A percentile compares a stretch with the other conserved stretches of the same genome.
phyloP scores from a whole-genome alignment of 2,113 vertebrate genomes.

The Hylia prasina region DNA sequence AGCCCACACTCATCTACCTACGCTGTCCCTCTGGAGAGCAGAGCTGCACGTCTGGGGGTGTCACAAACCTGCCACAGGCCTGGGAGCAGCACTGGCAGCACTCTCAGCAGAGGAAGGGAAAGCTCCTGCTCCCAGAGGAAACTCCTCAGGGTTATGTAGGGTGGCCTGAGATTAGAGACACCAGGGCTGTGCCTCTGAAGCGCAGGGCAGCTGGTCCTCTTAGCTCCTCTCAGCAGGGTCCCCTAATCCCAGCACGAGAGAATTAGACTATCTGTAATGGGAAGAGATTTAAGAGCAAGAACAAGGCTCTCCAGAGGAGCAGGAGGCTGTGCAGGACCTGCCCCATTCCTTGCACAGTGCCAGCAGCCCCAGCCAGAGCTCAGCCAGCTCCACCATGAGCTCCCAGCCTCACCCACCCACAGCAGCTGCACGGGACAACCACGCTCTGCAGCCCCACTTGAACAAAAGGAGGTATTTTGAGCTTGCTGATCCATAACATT shows the following conservation, averaged over 20 bases:
- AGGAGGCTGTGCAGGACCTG: neutral
- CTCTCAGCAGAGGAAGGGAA: neutral
- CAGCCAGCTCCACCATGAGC: neutral
- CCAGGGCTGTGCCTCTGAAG: neutral
- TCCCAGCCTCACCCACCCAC: neutral
- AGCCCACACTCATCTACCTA: neutral
- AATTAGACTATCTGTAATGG: neutral
- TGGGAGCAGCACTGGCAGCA: neutral
- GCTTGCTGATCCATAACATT: neutral
- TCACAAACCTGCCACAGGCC: fast-evolving
- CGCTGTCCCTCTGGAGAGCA: neutral
- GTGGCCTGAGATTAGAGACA: neutral
- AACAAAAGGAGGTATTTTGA: neutral
- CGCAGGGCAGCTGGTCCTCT: neutral
- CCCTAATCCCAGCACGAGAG: neutral
- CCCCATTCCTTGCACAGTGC: neutral
- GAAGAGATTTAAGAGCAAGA: neutral
- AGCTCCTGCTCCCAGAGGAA: neutral
- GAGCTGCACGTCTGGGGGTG: neutral
- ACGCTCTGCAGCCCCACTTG: neutral
- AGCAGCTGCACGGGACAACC: neutral
- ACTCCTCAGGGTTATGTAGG: neutral
- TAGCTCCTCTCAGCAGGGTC: neutral
- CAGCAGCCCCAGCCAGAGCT: neutral
- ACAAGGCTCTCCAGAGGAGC: neutral